Evolutionary conservation across 2,888 invertebrate species (phyloP).

Genomic region (Acronicta leporina): DNA sequence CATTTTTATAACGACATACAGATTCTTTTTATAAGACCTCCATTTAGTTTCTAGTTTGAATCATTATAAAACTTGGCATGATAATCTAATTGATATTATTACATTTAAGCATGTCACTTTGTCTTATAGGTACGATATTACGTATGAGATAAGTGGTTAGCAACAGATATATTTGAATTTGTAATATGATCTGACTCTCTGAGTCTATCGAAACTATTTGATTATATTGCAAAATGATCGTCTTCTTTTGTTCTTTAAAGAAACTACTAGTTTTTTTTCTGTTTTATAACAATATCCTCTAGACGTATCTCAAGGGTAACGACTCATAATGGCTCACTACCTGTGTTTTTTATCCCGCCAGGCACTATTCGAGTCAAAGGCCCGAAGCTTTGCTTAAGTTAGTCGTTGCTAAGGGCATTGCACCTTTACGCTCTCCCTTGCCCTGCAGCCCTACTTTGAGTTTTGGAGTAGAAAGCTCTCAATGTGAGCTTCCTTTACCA

Average conservation of each 20-base stretch:
- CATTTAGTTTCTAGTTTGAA: not conserved
- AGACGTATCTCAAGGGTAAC: slow-evolving; percentile 85
- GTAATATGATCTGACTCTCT: slow-evolving; percentile 3
- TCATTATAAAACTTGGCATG: slow-evolving; percentile 12
- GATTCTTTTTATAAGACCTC: not conserved
- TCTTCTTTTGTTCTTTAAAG: slow-evolving; percentile 41
- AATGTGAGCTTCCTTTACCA: slow-evolving; percentile 76
- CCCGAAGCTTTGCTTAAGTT: slow-evolving; percentile 80
- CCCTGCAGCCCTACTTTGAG: slow-evolving; percentile 87
- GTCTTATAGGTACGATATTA: not conserved
- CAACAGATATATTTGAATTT: slow-evolving; percentile 23
- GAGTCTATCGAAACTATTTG: slow-evolving; percentile 1
- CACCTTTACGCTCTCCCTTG: slow-evolving; percentile 87
- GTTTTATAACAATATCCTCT: slow-evolving; percentile 74
- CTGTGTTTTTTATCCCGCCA: slow-evolving; percentile 84
- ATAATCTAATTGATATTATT: slow-evolving; percentile 21
- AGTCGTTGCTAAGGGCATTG: slow-evolving; percentile 85
- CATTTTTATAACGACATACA: not conserved
- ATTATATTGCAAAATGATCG: slow-evolving; percentile 26
- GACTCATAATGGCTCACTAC: slow-evolving; percentile 83
- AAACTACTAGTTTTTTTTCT: slow-evolving; percentile 35
- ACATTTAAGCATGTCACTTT: not conserved
- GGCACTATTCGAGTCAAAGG: slow-evolving; percentile 81
- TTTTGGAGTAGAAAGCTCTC: slow-evolving; percentile 77
- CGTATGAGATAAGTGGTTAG: slow-evolving; percentile 3